Percentiles rank a stretch among this genome's conserved stretches.
Conservation (phyloP, 2,888 invertebrate genomes). For the Dichetophora obliterata region DNA sequence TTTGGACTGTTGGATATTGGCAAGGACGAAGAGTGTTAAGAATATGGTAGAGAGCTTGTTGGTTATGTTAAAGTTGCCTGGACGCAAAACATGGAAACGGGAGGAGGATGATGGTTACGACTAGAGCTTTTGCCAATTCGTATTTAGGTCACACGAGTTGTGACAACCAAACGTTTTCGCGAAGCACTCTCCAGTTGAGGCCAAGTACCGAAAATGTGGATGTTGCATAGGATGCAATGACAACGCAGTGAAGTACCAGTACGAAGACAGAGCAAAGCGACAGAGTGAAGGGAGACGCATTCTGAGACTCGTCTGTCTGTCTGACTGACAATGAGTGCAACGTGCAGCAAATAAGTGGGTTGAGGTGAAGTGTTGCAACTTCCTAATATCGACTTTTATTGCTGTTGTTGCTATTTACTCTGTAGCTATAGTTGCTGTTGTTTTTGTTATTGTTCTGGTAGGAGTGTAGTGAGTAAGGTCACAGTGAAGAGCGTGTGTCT, state of each 20-base stretch:
- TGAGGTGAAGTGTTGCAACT: constrained; percentile 31
- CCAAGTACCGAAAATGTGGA: constrained; percentile 31
- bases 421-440: too few relatives aligned
- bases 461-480: constrained; percentile 28
- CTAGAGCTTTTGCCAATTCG: constrained; percentile 47
- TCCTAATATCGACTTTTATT: constrained; percentile 37
- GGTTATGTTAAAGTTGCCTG: neutral
- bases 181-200: constrained; percentile 20
- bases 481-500: neutral
- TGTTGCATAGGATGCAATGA: neutral
- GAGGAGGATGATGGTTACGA: neutral
- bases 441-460: neutral
- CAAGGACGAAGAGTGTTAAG: neutral
- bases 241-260: neutral
- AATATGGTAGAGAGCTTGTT: neutral
- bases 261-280: neutral
- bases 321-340: constrained; percentile 34
- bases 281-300: neutral
- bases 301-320: constrained; percentile 28
- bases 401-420: neutral
- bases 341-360: constrained; percentile 17
- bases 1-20: neutral
- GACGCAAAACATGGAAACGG: neutral
- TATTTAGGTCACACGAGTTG: constrained; percentile 59
- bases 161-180: constrained; percentile 26